phyloP scores from a whole-genome alignment of 2,113 vertebrate genomes.

The Thymallus thymallus region DNA sequence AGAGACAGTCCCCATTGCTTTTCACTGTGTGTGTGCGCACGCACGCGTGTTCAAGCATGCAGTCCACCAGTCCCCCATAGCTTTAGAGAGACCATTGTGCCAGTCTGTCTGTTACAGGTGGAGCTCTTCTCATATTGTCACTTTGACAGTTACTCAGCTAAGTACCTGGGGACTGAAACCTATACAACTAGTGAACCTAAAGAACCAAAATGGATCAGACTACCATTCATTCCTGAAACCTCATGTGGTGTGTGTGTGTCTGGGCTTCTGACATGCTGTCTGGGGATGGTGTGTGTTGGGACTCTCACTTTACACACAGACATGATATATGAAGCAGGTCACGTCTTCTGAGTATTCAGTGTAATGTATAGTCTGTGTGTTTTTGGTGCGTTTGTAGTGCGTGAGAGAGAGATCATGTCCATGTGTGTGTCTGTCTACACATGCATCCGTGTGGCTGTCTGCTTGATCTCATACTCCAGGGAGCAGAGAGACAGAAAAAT shows the following conservation, averaged over 20 bases:
- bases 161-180: neutral
- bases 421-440: neutral
- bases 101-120: neutral
- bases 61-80: no score
- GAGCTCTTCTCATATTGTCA: neutral
- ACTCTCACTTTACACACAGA: no score
- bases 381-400: no score
- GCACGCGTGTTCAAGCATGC: neutral
- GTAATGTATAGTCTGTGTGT: no score
- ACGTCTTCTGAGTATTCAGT: no score
- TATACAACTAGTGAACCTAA: neutral
- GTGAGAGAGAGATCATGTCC: neutral
- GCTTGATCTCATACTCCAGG: neutral
- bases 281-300: no score
- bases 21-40: neutral
- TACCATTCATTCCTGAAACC: neutral
- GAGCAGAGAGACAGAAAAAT: neutral
- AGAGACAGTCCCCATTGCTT: slow-evolving; percentile 19
- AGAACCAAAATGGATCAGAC: no score
- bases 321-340: no score
- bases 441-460: neutral
- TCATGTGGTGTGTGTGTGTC: no score
- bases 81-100: neutral
- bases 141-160: neutral
- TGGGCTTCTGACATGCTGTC: no score